Evolutionary conservation across 2,797 vertebrate species (phyloP).

Genomic region (Heteromormyrus szaboi): DNA sequence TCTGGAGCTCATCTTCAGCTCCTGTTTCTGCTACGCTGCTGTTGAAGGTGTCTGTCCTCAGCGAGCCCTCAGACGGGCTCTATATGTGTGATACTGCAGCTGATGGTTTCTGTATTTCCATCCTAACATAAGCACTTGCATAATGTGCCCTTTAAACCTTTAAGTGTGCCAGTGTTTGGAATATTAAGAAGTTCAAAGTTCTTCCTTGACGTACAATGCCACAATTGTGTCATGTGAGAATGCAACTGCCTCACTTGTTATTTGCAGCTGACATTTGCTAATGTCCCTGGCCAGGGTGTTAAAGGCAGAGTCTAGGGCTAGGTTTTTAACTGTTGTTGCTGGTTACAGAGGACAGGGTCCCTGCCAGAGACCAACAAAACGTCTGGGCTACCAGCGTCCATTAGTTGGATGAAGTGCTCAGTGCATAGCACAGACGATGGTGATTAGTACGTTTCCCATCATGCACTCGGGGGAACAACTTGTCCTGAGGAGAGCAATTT

Average conservation of each 20-base stretch:
- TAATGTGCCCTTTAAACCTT: not conserved
- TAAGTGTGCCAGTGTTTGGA: not conserved
- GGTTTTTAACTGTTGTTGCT: not conserved
- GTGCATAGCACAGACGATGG: not conserved
- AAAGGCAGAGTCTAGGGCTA: not conserved
- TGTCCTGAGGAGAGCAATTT: constrained; percentile 27
- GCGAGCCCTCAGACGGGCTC: not conserved
- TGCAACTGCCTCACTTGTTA: not conserved
- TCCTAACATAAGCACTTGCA: not conserved
- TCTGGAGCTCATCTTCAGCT: not conserved
- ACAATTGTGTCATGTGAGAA: not conserved
- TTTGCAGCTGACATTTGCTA: constrained; percentile 11
- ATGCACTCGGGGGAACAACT: constrained; percentile 12
- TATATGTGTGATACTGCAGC: not conserved
- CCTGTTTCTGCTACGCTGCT: not conserved
- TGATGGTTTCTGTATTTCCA: not conserved
- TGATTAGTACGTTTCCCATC: constrained; percentile 22
- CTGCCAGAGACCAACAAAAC: not conserved
- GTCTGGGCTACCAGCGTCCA: not conserved
- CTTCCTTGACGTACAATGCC: not conserved
- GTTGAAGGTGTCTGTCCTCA: not conserved
- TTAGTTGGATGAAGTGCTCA: not conserved
- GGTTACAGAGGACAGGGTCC: not conserved
- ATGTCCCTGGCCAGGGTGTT: not conserved
- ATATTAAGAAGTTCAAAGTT: constrained; percentile 4